phyloP scores from a whole-genome alignment of 2,888 invertebrate genomes.

The Caprella mutica region DNA sequence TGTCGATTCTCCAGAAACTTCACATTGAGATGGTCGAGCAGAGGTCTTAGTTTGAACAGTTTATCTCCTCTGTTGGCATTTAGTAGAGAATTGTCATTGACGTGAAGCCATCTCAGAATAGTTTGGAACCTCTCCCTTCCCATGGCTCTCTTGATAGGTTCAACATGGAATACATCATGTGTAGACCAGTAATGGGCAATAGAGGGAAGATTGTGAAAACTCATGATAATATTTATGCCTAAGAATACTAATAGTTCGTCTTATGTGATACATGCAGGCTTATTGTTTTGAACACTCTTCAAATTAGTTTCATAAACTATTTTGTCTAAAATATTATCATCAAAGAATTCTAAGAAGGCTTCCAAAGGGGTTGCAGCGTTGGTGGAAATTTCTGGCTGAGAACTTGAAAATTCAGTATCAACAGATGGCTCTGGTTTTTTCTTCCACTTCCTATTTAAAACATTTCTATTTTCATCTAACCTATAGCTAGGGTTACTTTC shows the following conservation, averaged over 20 bases:
- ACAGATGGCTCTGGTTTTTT: too few relatives aligned
- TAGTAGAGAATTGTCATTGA: constrained; percentile 4
- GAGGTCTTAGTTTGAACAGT: neutral
- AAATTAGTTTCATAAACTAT: too few relatives aligned
- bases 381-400: too few relatives aligned
- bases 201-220: neutral
- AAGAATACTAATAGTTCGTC: neutral
- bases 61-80: neutral
- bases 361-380: too few relatives aligned
- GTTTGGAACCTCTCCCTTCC: neutral
- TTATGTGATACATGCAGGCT: neutral
- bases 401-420: too few relatives aligned
- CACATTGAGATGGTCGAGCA: neutral
- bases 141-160: neutral
- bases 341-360: too few relatives aligned
- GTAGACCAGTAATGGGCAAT: neutral
- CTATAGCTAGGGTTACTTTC: too few relatives aligned
- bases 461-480: too few relatives aligned
- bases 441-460: too few relatives aligned
- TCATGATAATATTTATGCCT: neutral
- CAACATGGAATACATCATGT: neutral
- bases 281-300: too few relatives aligned
- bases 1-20: neutral
- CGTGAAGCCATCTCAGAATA: neutral
- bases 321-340: too few relatives aligned